phyloP scores from a whole-genome alignment of 2,797 vertebrate species.

The Microcaecilia unicolor region DNA sequence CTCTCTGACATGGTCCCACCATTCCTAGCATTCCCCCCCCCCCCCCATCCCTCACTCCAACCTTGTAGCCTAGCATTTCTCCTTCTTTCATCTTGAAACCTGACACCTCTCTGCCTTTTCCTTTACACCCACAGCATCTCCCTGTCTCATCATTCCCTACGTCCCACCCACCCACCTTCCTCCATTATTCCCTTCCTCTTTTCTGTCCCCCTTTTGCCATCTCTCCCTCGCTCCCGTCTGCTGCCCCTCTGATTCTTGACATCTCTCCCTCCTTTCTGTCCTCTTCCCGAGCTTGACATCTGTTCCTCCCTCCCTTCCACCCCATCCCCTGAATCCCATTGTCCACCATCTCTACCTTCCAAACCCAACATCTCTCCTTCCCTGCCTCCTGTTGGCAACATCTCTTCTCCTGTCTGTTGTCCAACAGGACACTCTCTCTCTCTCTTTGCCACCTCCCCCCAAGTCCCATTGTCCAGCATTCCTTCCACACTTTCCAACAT shows the following conservation, averaged over 20 bases:
- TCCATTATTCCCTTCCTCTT: no score
- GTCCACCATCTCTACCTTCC: background rate
- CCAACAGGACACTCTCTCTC: background rate
- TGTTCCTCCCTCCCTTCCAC: background rate
- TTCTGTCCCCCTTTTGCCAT: background rate
- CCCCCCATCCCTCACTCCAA: background rate
- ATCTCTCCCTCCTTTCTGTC: background rate
- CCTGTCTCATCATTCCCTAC: background rate
- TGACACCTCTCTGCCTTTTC: background rate
- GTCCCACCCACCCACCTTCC: background rate
- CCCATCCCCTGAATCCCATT: background rate
- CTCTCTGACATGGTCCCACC: no score
- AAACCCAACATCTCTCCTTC: background rate
- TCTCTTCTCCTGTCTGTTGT: background rate
- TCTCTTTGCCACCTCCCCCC: background rate
- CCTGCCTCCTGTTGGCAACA: no score
- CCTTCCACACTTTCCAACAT: background rate
- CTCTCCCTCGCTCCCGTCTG: background rate
- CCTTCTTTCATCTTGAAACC: background rate
- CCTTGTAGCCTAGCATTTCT: background rate
- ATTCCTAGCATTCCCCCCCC: no score
- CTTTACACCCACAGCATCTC: background rate
- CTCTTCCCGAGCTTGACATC: background rate
- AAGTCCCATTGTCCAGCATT: background rate
- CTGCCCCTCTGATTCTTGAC: background rate